Evolutionary conservation across 2,113 vertebrate genomes (phyloP).

Genomic region (Strix aluco): DNA sequence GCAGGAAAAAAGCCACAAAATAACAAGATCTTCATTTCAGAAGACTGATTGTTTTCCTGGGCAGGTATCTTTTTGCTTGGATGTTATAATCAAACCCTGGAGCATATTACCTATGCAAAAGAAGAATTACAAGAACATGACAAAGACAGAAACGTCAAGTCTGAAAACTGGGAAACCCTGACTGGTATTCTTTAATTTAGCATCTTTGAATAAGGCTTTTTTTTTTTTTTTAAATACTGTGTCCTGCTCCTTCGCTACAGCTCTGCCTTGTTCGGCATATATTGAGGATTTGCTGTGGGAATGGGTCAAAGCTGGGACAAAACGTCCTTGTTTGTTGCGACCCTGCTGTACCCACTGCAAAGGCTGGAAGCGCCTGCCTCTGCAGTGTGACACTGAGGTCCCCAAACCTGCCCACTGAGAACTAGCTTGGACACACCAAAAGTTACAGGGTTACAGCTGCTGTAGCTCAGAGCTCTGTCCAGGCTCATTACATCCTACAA

Average conservation of each 20-base stretch:
- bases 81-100: not conserved
- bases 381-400: not conserved
- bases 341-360: not conserved
- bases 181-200: not conserved
- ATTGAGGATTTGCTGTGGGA: not conserved
- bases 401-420: not conserved
- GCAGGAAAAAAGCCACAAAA: not conserved
- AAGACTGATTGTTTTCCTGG: not conserved
- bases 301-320: not conserved
- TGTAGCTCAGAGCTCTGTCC: not conserved
- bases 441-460: not conserved
- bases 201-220: not conserved
- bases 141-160: not conserved
- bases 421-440: not conserved
- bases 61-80: not conserved
- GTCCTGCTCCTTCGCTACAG: not conserved
- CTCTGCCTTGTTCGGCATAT: not conserved
- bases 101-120: not conserved
- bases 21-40: not conserved
- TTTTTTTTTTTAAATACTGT: not conserved
- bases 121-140: not conserved
- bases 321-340: not conserved
- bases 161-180: not conserved
- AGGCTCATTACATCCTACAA: not conserved
- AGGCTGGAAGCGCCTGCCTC: not conserved